Conservation (phyloP, 2,888 invertebrate genomes). For the Monochamus alternatus region DNA sequence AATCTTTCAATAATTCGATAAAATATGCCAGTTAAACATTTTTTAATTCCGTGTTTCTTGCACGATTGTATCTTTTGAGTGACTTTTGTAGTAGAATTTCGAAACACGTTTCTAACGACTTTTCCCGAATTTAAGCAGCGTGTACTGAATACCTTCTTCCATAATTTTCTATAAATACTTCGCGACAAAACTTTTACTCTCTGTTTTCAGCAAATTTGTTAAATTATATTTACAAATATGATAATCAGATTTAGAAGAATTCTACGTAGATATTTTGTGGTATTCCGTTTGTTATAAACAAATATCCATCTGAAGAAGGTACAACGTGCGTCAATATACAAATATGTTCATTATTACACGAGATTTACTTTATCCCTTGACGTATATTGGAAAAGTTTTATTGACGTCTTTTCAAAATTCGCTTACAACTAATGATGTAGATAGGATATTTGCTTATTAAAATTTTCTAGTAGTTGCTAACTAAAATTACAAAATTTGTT, state of each 20-base stretch:
- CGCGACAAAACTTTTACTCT: background rate
- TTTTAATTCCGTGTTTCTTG: no score
- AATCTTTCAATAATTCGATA: no score
- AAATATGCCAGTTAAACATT: no score
- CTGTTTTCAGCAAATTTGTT: constrained; percentile 6
- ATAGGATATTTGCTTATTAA: background rate
- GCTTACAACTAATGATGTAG: background rate
- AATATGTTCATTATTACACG: background rate
- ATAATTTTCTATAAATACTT: no score
- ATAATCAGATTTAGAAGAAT: constrained; percentile 21
- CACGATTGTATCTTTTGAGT: no score
- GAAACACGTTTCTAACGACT: no score
- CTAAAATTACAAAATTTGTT: no score
- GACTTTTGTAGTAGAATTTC: no score
- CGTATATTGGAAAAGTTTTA: background rate
- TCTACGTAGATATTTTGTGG: constrained; percentile 8
- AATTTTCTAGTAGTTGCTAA: background rate
- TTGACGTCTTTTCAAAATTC: background rate
- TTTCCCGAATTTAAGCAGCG: no score
- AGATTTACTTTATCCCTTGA: background rate
- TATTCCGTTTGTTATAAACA: constrained; percentile 10
- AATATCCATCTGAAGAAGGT: constrained; percentile 2
- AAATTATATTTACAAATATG: constrained; percentile 19
- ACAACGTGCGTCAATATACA: constrained; percentile 20
- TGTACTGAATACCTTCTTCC: no score